A percentile compares a stretch with the other conserved stretches of the same genome.
Conservation (phyloP, 2,113 vertebrate genomes). For the Athene cunicularia region DNA sequence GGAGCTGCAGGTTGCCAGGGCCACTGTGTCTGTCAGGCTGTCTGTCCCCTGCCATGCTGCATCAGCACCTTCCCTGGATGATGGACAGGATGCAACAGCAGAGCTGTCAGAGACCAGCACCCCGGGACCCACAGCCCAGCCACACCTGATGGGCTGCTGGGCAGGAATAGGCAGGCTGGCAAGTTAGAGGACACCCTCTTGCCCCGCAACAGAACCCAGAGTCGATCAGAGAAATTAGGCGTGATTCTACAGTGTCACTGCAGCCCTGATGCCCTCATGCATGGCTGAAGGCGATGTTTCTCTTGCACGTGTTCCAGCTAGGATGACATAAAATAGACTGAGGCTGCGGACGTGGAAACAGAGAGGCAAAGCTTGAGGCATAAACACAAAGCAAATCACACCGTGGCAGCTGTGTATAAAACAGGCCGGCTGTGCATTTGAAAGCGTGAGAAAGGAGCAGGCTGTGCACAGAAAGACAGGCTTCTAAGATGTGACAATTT, state of each 20-base stretch:
- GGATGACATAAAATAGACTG: neutral
- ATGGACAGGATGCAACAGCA: neutral
- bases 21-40: neutral
- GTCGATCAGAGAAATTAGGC: neutral
- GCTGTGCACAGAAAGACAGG: neutral
- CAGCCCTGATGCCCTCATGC: neutral
- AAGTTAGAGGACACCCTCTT: rapidly evolving
- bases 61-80: neutral
- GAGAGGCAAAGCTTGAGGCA: constrained; percentile 45
- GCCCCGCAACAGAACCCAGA: neutral
- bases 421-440: neutral
- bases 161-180: neutral
- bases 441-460: constrained; percentile 47
- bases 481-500: constrained; percentile 5
- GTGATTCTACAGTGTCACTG: rapidly evolving
- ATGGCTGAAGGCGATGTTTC: neutral
- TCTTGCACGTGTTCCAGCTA: neutral
- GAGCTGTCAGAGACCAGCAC: neutral
- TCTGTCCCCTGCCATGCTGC: neutral
- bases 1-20: neutral
- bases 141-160: neutral
- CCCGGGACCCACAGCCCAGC: neutral
- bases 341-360: neutral
- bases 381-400: constrained; percentile 47
- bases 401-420: constrained; percentile 33